Conservation (phyloP, 2,888 invertebrate genomes). For the Drosophila meridiana region DNA sequence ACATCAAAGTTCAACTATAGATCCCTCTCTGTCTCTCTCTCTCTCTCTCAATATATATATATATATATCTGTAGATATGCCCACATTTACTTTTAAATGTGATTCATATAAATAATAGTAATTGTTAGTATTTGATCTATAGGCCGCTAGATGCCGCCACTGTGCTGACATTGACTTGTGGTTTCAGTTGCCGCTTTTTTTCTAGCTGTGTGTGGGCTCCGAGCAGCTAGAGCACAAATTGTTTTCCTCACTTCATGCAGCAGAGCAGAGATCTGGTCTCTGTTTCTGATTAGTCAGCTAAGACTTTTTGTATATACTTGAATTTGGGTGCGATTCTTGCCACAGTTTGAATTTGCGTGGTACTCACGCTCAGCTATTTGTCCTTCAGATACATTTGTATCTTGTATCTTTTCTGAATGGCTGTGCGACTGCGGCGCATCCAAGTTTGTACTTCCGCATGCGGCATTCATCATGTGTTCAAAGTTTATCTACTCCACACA, state of each 20-base stretch:
- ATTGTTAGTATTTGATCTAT: constrained; percentile 25
- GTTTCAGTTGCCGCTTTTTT: constrained; percentile 68
- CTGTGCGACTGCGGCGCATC: constrained; percentile 56
- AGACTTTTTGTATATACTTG: constrained; percentile 10
- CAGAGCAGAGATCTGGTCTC: constrained; percentile 38
- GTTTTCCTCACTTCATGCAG: constrained; percentile 68
- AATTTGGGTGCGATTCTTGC: constrained; percentile 69
- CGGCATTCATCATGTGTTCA: constrained; percentile 32
- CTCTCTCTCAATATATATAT: neutral
- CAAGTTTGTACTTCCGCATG: constrained; percentile 63
- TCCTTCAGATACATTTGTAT: constrained; percentile 67
- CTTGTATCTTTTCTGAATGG: constrained; percentile 22
- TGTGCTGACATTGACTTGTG: constrained; percentile 83
- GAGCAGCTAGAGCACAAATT: constrained; percentile 58
- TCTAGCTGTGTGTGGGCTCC: constrained; percentile 75
- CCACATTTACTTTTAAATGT: constrained; percentile 28
- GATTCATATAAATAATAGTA: constrained; percentile 24
- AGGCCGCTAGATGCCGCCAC: constrained; percentile 67
- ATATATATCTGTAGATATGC: neutral
- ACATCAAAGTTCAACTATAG: constrained; percentile 65
- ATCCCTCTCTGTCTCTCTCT: neutral
- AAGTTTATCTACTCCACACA: constrained; percentile 39
- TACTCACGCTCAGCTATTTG: constrained; percentile 55
- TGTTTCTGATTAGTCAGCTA: constrained; percentile 67
- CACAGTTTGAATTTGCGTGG: constrained; percentile 66